Evolutionary conservation across 2,888 invertebrate genomes (phyloP), one percentile per base, ranked within the genome.

Genomic region (Drosophila rellima): DNA sequence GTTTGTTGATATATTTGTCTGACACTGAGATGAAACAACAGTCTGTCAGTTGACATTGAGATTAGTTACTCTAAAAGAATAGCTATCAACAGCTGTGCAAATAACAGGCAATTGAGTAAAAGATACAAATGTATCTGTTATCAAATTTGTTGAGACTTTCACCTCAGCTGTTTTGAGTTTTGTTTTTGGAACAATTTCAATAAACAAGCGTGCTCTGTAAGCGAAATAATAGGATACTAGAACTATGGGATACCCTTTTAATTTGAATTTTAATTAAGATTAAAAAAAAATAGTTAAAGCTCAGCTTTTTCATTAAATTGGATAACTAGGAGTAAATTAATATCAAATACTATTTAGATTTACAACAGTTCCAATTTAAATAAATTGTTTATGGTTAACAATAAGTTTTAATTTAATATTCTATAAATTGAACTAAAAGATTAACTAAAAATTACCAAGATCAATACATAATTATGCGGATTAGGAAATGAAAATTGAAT

Each of bases 51-150:
- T 74, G 60, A 57, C 75, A 68, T 51, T 68, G 75, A 47, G 37
- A 52, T n/a, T 31, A 48, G n/a, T 18, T 33, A 39, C 51, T 29
- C 31, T 20, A 20, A 50, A 51, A 29, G 39, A 33, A 44, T 18
- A 18, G 15, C 40, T 71, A 37, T 71, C 76, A 48, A 18, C 78
- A 73, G 17, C 59, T 73, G 74, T 51, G 68, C 54, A 54, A 61
- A 61, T 42, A 61, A 26, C 17, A 31, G n/a, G 44, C 50, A 63
- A 33, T 31, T 44, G 37, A n/a, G 20, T 39, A 33, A 54, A 44
- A 48, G 8, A 39, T 33, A 50, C 26, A 13, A 44, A 18, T 26
- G 18, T 40, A 48, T n/a, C 11, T 55, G 50, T 44, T 54, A 57
- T 71, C 52, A 62, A 33, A 54, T 54, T 18, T 26, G 26, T 8